A percentile compares a stretch with the other conserved stretches of the same genome.
These are phyloP conservation scores for Ptilorrhoa leucosticta DNA, from an alignment of 2,113 vertebrate genomes.

Conservation along the genomic window DNA sequence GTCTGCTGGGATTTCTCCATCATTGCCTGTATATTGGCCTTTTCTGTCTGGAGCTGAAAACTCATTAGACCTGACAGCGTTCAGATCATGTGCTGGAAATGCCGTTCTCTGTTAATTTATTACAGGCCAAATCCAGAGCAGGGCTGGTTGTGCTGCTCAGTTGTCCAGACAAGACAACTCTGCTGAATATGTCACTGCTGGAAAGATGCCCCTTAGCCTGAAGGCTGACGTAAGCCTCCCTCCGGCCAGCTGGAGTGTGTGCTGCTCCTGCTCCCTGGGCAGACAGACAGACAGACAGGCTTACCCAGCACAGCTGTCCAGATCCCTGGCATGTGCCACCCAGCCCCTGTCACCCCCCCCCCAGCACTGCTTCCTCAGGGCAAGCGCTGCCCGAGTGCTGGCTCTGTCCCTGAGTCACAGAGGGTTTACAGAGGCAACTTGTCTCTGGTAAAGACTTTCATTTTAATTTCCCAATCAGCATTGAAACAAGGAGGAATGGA, in stretches of 20 bases:
- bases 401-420: not conserved
- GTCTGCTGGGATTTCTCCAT: slow-evolving; percentile 11
- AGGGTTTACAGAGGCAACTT: not conserved
- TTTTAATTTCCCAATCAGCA: slow-evolving; percentile 25
- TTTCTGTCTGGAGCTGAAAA: slow-evolving; percentile 19
- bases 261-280: not conserved
- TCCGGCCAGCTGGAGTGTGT: not conserved
- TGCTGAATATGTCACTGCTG: not conserved
- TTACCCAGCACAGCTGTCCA: not conserved
- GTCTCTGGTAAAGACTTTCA: not conserved
- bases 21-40: not conserved
- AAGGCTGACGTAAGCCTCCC: not conserved
- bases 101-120: slow-evolving; percentile 1
- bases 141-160: not conserved
- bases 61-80: slow-evolving; percentile 34
- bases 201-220: not conserved
- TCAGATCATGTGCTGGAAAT: slow-evolving; percentile 13
- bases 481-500: not conserved
- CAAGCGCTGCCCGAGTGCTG: fast-evolving
- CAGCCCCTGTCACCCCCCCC: not conserved
- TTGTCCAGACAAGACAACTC: not conserved
- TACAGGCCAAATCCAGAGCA: not conserved
- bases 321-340: not conserved
- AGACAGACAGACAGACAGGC: not conserved
- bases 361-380: fast-evolving